Base-by-base conservation (phyloP, 2,113 vertebrate genomes). In the Oophaga pumilio region DNA sequence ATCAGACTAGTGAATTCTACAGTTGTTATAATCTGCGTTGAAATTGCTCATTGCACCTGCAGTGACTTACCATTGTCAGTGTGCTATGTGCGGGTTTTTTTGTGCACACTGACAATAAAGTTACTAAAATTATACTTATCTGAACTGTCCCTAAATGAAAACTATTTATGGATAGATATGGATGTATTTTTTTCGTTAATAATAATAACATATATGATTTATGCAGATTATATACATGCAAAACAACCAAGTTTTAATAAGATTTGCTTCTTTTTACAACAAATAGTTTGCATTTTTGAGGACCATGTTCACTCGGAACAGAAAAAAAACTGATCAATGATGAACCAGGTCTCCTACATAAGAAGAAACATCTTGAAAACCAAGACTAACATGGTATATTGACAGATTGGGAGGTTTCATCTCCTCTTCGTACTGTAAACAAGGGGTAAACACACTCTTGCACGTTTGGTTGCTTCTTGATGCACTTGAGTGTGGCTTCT, bases 401-500 rank as follows among this genome's bases (percentile, higher is more conserved):
- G n/a, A 76, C 10, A 26, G 69, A n/a, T 82, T 57, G 22, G 57
- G 8, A 64, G 64, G 13, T 57, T 76, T 82, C 20, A 52, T 74
- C 60, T 57, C 59, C 22, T 60, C 56, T 15, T 10, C 60, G 24
- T 49, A 50, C 2, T 43, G 28, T 33, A 73, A 73, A 49, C 33
- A 43, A 43, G 69, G 33, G 77, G 43, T 86, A 81, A 87, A 87
- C 64, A 87, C 22, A 24, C 74, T 68, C 49, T 10, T 79, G 76
- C 43, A 68, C 26, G 33, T 74, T 74, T 87, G 49, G 33, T 50
- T 71, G 80, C 22, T 49, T 50, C 26, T 49, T 69, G 15, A 79
- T 50, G 20, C 68, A 62, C 53, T 49, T 56, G 17, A 50, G 53
- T 73, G 24, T 66, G 69, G 43, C 17, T 62, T 76, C 22, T 24